Evolutionary conservation across 2,113 vertebrate genomes (phyloP).

Genomic region (Falcunculus frontatus): DNA sequence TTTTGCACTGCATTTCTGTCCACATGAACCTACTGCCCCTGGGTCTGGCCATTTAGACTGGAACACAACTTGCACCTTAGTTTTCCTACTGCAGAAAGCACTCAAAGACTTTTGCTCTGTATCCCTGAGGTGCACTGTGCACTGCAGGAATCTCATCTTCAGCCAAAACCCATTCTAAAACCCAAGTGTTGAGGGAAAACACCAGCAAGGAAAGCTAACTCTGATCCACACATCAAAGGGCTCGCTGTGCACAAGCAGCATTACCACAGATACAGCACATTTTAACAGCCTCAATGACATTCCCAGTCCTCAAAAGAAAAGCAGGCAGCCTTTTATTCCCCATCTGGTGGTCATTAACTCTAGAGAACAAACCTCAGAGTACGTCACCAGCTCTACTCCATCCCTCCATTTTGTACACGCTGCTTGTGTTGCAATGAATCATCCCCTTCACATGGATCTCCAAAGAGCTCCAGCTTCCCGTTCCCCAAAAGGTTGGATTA

Average conservation of each 20-base stretch:
- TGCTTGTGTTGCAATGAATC: constrained; percentile 24
- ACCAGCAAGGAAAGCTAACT: not conserved
- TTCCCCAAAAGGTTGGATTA: constrained; percentile 24
- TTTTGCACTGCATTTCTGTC: not conserved
- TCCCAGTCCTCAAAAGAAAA: not conserved
- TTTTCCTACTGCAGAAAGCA: not conserved
- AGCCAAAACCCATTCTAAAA: not conserved
- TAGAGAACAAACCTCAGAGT: constrained; percentile 27
- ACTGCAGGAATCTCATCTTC: not conserved
- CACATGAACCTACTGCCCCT: not conserved
- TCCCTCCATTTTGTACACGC: constrained; percentile 41
- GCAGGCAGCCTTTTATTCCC: constrained; percentile 42
- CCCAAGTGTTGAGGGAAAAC: rapidly evolving
- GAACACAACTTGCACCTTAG: not conserved
- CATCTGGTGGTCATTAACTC: constrained; percentile 58
- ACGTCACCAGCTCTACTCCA: constrained; percentile 17
- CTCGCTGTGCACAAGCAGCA: not conserved
- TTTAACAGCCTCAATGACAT: not conserved
- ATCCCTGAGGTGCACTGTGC: not conserved
- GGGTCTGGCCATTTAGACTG: not conserved
- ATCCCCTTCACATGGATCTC: constrained; percentile 7
- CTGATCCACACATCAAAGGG: not conserved
- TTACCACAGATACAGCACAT: not conserved
- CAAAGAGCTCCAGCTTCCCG: not conserved
- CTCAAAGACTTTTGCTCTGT: not conserved